phyloP scores from a whole-genome alignment of 2,113 vertebrate genomes.

The Castor canadensis region DNA sequence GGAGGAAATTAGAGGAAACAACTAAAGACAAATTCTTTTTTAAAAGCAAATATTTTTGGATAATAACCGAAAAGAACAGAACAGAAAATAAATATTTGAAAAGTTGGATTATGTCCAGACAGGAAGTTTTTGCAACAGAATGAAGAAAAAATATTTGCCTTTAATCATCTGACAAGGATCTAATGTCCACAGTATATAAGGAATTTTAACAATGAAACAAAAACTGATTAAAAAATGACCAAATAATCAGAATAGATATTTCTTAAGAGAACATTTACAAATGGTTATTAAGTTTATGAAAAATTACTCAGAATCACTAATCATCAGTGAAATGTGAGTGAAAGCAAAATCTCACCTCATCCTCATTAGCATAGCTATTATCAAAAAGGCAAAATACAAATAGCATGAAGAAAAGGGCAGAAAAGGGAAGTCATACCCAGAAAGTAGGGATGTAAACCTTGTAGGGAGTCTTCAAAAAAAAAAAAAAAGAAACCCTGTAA shows the following conservation, averaged over 20 bases:
- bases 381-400: background rate
- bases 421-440: background rate
- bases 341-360: background rate
- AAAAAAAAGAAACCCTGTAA: no score
- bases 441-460: background rate
- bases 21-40: no score
- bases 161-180: background rate
- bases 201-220: background rate
- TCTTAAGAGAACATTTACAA: background rate
- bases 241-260: no score
- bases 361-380: background rate
- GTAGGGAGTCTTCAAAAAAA: background rate
- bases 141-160: background rate
- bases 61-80: background rate
- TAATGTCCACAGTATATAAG: background rate
- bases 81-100: background rate
- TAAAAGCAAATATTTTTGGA: background rate
- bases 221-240: background rate
- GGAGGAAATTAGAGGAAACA: background rate
- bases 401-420: no score
- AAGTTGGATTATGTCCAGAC: background rate
- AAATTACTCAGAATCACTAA: background rate
- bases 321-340: background rate
- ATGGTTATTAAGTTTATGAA: background rate
- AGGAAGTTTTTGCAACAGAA: background rate